These are phyloP conservation scores for Limnephilus marmoratus DNA, from an alignment of 2,888 invertebrate species.

Conservation along the genomic window DNA sequence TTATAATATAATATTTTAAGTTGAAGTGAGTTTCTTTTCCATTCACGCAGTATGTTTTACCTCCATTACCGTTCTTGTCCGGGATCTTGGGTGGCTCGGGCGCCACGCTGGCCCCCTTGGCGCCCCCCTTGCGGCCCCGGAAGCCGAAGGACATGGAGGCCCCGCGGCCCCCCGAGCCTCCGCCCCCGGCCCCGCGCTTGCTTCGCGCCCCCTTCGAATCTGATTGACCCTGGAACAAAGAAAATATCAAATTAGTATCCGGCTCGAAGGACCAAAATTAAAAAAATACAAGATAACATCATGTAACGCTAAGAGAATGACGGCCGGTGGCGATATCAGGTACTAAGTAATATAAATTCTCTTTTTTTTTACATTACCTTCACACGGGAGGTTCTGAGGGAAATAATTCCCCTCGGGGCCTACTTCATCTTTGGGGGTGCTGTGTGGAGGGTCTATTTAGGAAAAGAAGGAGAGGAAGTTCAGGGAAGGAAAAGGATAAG, in stretches of 20 bases:
- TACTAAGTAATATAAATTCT: no score
- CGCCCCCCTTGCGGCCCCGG: constrained; percentile 70
- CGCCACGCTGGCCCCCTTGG: constrained; percentile 31
- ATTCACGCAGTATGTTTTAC: constrained; percentile 65
- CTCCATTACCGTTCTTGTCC: constrained; percentile 76
- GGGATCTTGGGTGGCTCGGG: constrained; percentile 61
- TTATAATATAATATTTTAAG: no score
- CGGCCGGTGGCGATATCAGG: no score
- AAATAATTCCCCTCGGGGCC: no score
- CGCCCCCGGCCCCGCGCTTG: constrained; percentile 76
- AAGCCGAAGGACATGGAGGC: constrained; percentile 92
- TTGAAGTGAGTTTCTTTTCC: neutral
- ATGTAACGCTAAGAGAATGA: neutral
- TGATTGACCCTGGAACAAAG: constrained; percentile 77
- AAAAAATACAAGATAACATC: neutral
- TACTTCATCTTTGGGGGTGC: no score
- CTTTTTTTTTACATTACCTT: no score
- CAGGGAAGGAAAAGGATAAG: no score
- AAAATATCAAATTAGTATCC: neutral
- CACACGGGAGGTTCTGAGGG: no score
- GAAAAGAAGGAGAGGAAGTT: no score
- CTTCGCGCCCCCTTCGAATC: constrained; percentile 80
- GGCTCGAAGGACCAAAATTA: no score
- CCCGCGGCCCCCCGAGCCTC: constrained; percentile 80
- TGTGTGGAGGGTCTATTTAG: no score